These are phyloP conservation scores for Pholis gunnellus DNA, from an alignment of 2,113 vertebrate species.

Conservation along the genomic window DNA sequence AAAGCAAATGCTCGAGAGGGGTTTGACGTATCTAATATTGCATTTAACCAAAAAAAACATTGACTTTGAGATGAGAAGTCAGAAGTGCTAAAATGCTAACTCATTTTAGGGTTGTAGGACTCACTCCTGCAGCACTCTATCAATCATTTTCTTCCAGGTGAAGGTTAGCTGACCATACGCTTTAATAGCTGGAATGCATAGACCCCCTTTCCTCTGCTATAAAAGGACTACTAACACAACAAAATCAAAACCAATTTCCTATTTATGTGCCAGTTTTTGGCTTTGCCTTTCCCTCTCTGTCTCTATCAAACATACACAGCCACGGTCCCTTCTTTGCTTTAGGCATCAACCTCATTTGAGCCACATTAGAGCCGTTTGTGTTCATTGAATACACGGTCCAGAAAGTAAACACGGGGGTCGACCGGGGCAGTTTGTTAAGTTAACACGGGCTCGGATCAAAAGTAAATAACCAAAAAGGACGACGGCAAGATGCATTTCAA, in stretches of 20 bases:
- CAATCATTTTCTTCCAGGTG: neutral
- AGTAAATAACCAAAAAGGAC: slow-evolving; percentile 21
- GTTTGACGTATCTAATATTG: too few species aligned
- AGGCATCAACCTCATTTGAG: slow-evolving; percentile 29
- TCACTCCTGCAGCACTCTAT: neutral
- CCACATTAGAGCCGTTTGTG: slow-evolving; percentile 33
- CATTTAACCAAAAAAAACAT: too few species aligned
- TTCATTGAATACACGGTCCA: slow-evolving; percentile 33
- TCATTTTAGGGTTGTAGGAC: too few species aligned
- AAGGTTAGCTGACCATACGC: neutral
- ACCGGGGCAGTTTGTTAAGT: slow-evolving; percentile 39
- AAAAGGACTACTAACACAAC: neutral
- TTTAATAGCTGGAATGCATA: slow-evolving; percentile 3
- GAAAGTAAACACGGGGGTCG: slow-evolving; percentile 34
- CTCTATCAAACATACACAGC: slow-evolving; percentile 16
- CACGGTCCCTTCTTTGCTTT: slow-evolving; percentile 8
- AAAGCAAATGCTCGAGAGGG: too few species aligned
- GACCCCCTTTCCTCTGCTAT: neutral
- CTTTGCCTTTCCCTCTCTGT: neutral
- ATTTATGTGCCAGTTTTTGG: neutral
- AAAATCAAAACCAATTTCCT: neutral
- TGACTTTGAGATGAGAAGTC: too few species aligned
- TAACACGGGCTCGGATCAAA: slow-evolving; percentile 32
- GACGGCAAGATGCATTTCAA: neutral
- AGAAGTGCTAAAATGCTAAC: too few species aligned